Base-by-base conservation (phyloP, 2,113 vertebrate genomes). In the Trichechus manatus region DNA sequence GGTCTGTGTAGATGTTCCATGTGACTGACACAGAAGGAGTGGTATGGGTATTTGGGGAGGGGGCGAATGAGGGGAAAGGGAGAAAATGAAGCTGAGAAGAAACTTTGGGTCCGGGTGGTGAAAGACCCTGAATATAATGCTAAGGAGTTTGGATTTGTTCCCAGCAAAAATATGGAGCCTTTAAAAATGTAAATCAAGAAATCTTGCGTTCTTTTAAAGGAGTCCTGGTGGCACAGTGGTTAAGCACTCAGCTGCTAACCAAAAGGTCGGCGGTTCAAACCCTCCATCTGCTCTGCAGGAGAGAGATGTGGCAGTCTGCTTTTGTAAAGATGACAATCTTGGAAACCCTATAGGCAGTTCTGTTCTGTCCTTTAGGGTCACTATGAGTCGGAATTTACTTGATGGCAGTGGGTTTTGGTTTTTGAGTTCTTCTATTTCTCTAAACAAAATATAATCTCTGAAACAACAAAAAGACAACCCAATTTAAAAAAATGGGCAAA, bases 1-100 rank as follows among this genome's bases (percentile, higher is more conserved):
- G 19, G 1, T 14, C 70, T n/a, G 22, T 42, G 14, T 27, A 70
- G 79, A 44, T 19, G 19, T 7, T 61, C 9, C 27, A 84, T 2
- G 6, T 25, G 20, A 36, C 27, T 44, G 44, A 36, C 42, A 29
- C 0, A 2, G 0, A 50, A 15, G 3, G 36, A 14, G 9, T 13
- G 4, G 11, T 13, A 31, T 36, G 8, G 74, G 39, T 53, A 14
- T 31, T 33, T 7, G 53, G 47, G 14, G 20, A 42, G 59, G 4
- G 25, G 6, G 8, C 6, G 53, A 53, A 7, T 15, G 39, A 1
- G 36, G 68, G 27, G 23, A 17, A 27, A 20, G 22, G 31, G 10
- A 74, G 47, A 56, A 80, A 29, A 39, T 9, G 14, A 61, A 53
- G 15, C 17, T 7, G 3, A 68, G 29, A 42, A 42, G 85, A 74